Conservation (phyloP, 2,888 invertebrate genomes). For the Linhomoeus sp. region DNA sequence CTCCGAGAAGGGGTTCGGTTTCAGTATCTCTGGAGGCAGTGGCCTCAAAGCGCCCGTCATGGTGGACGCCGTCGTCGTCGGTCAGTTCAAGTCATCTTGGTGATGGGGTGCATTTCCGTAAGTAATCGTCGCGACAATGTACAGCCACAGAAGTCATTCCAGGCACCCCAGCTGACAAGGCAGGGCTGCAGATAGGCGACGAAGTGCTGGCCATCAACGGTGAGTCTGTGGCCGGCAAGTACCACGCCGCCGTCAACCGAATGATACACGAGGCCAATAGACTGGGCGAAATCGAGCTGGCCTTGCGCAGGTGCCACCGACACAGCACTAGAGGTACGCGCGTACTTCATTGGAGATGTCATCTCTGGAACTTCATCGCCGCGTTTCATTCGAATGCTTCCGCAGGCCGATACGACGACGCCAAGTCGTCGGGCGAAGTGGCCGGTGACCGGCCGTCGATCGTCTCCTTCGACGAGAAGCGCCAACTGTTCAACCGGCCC, state of each 20-base stretch:
- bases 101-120: no score
- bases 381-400: no score
- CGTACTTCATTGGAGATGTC: no score
- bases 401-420: no score
- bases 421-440: no score
- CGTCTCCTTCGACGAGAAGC: conserved; percentile 3
- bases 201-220: conserved; percentile 26
- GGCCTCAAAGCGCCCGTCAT: conserved; percentile 21
- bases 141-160: no score
- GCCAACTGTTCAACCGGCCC: neutral
- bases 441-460: conserved; percentile 1
- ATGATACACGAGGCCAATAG: conserved; percentile 22
- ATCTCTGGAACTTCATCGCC: no score
- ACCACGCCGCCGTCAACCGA: conserved; percentile 21
- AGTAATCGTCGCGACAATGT: no score
- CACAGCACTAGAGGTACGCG: no score
- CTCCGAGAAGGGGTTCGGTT: conserved; percentile 26
- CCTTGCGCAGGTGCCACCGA: conserved; percentile 2
- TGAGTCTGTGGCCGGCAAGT: conserved; percentile 18
- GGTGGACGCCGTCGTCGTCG: conserved; percentile 27
- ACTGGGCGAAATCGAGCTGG: conserved; percentile 12
- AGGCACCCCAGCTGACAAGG: no score
- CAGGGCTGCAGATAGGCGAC: conserved; percentile 23
- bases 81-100: conserved; percentile 3
- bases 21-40: conserved; percentile 24